phyloP scores from a whole-genome alignment of 2,113 vertebrate genomes.

The Colius striatus region DNA sequence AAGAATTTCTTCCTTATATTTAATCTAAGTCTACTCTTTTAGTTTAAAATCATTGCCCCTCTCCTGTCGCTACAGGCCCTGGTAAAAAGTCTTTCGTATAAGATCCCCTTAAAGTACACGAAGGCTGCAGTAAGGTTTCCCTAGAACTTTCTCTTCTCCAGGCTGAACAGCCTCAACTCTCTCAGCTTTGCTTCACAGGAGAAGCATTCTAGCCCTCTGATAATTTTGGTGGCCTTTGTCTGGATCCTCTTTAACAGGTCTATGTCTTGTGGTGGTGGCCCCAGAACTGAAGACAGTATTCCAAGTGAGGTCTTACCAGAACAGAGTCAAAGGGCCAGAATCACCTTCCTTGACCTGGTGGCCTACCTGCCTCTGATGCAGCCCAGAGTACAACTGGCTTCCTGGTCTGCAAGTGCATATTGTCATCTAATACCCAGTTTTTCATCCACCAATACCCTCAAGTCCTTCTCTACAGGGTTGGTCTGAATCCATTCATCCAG shows the following conservation, averaged over 20 bases:
- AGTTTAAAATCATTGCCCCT: not conserved
- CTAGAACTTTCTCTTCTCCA: not conserved
- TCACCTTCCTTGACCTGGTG: not conserved
- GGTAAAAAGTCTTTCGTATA: not conserved
- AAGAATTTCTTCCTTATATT: not conserved
- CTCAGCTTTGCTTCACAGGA: not conserved
- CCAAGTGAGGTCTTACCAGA: not conserved
- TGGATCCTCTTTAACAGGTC: not conserved
- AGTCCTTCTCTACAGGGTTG: not conserved
- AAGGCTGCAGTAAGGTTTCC: not conserved
- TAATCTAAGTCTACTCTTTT: not conserved
- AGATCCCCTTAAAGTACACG: not conserved
- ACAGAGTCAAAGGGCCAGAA: not conserved
- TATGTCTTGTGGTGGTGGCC: not conserved
- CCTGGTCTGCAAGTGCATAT: not conserved
- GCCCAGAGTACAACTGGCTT: not conserved
- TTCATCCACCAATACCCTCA: not conserved
- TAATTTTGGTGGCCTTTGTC: not conserved
- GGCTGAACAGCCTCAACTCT: not conserved
- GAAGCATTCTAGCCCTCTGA: not conserved
- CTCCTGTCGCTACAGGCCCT: not conserved
- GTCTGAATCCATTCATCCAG: not conserved
- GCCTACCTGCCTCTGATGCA: not conserved
- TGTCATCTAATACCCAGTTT: not conserved
- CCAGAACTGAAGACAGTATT: not conserved